Evolutionary conservation across 2,113 vertebrate genomes (phyloP), one percentile per base, ranked within the genome.

Genomic region (Triplophysa rosa): DNA sequence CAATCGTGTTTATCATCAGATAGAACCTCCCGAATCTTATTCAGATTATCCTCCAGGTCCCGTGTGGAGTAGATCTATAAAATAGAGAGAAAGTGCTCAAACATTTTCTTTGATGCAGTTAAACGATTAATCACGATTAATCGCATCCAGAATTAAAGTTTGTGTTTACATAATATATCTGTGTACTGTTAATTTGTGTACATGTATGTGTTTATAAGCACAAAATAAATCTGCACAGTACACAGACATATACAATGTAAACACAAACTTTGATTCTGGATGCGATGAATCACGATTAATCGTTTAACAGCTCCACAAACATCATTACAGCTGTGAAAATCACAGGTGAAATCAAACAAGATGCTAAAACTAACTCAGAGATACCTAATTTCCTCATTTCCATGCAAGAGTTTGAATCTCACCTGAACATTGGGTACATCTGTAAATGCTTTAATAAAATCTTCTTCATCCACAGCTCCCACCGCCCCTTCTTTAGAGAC

Each of bases 1-100:
- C 97, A 99, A 86, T 99, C 97, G 2, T 99, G 97, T 87, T 99
- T 99, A 91, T 99, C 97, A 85, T 99, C 97, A 8, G 97, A 98
- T 74, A 97, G 94, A 86, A 99, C 94, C 90, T 98, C 97, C 82
- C 97, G 95, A 90, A 99, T 98, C 92, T 99, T 99, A 88, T 98
- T 98, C 85, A 99, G 91, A 21, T 96, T 99, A 91, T 98, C 97
- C 91, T 99, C 97, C 80, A 99, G 94, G 88, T 99, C 97, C 84
- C 97, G 93, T 78, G 95, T 82, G 59, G 97, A 98, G 91, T 98
- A 98, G 76, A 99, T 99, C 97, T 99, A 84, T 16, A 90, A 1
- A 13, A 73, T 24, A 49, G 9, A n/a, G 14, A 24, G 56, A 82
- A 1, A 26, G 42, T 42, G 0, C 0, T 23, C 8, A 69, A 58